Evolutionary conservation across 1,140 invertebrate species (phyloP), one percentile per base, ranked within the genome.

Genomic region (Cherax destructor): DNA sequence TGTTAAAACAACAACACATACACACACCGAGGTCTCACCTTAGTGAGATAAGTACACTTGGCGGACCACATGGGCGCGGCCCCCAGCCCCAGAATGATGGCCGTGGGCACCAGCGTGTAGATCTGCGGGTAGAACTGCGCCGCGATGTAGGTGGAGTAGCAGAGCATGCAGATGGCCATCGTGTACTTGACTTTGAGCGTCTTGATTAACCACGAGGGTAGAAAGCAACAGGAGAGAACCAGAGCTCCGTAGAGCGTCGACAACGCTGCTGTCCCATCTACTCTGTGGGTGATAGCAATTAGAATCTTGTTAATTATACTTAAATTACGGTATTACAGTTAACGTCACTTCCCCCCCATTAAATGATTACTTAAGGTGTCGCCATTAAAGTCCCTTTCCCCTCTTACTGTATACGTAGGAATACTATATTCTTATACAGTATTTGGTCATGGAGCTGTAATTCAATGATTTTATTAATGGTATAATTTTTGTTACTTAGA

Each of bases 11-110:
- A 41, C 30, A 41, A 41, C 30, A 41, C 30, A 41, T 2, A 21
- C 41, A 77, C 74, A 41, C 30, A 41, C 30, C 52, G 52, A 56
- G 52, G 41, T 1, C 80, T 30, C 16, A 94, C 94, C 93, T 99
- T 97, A 0, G 98, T 99, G 9, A 99, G 95, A 94, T 99, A 99
- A 0, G 98, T 98, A 81, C 98, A 98, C 94, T 99, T 98, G 5
- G 98, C 98, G 0, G 98, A 97, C 99, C 99, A 99, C 96, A 99
- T 97, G 65, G 98, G 98, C 0, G 98, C 98, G 3, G 98, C 98
- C 0, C 98, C 98, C 47, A 99, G 95, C 92, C 98, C 98, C n/a
- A 98, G 95, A 24, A 97, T 93, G n/a, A 96, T 96, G 6, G 98
- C 98, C 24, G 98, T 97, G 1, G 98, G 98, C n/a, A 99, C 97